Evolutionary conservation across 2,888 invertebrate genomes (phyloP).

Genomic region (Pegoplata infirma): DNA sequence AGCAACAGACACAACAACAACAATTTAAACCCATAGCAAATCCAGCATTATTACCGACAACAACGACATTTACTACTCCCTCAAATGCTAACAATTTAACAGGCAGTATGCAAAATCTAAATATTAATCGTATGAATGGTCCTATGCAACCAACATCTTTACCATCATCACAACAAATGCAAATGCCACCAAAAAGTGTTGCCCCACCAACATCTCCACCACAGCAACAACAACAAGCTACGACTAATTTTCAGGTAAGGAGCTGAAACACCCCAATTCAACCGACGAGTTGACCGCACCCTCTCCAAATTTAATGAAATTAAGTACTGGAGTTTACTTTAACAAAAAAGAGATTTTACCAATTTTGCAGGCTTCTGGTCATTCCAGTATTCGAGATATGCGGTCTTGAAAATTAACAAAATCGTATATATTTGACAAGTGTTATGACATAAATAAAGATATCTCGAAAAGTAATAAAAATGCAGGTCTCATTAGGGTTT

Average conservation of each 20-base stretch:
- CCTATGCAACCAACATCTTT: conserved; percentile 25
- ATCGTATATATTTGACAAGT: too few relatives aligned
- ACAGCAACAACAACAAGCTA: conserved; percentile 40
- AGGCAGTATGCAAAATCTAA: conserved; percentile 69
- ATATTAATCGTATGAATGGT: conserved; percentile 65
- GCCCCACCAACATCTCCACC: conserved; percentile 22
- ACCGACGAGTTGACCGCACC: too few relatives aligned
- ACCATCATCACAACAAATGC: conserved; percentile 13
- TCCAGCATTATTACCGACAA: conserved; percentile 4
- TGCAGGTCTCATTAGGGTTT: too few relatives aligned
- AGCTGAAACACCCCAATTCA: too few relatives aligned
- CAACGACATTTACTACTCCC: conserved; percentile 4
- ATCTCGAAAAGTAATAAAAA: too few relatives aligned
- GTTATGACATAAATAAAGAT: too few relatives aligned
- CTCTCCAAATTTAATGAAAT: too few relatives aligned
- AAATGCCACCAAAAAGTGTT: conserved; percentile 21
- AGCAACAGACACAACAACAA: background rate
- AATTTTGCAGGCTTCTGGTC: too few relatives aligned
- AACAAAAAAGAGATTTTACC: too few relatives aligned
- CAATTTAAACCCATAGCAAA: conserved; percentile 34
- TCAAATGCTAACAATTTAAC: conserved; percentile 58
- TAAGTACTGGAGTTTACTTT: too few relatives aligned
- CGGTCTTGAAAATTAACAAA: too few relatives aligned
- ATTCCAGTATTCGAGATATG: too few relatives aligned
- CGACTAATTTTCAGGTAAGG: conserved; percentile 61